Conservation (phyloP, 2,113 vertebrate species). For the Carollia perspicillata region DNA sequence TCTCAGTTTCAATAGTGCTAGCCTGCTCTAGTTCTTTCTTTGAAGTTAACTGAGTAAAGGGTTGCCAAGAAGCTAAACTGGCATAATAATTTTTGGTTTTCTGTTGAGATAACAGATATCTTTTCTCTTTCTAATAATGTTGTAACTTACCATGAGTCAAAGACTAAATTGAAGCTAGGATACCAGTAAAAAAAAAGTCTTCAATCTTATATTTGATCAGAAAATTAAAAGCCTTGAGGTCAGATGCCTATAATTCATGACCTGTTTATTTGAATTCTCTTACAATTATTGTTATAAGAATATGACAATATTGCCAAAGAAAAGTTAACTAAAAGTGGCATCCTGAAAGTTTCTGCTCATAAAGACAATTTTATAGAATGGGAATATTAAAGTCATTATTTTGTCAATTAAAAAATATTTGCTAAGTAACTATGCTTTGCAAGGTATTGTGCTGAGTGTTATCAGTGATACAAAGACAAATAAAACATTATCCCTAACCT, state of each 20-base stretch:
- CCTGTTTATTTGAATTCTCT: constrained; percentile 5
- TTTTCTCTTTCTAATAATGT: background rate
- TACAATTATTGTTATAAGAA: background rate
- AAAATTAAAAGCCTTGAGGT: background rate
- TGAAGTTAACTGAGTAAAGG: background rate
- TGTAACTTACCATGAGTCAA: background rate
- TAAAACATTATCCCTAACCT: background rate
- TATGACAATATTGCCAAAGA: background rate
- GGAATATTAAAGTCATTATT: constrained; percentile 6
- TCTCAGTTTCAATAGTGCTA: background rate
- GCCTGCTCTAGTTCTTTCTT: background rate
- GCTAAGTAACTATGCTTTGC: background rate
- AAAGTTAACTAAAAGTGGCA: background rate
- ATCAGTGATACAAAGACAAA: background rate
- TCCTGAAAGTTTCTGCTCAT: background rate
- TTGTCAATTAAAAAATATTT: background rate
- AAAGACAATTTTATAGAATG: background rate
- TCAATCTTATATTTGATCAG: background rate
- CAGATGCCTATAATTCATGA: background rate
- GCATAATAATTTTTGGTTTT: background rate
- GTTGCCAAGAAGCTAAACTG: background rate
- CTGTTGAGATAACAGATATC: background rate
- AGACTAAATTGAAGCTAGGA: background rate
- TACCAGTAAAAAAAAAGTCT: background rate
- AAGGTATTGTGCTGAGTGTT: background rate